Evolutionary conservation across 2,888 invertebrate species (phyloP).

Genomic region (Deroplatys truncata): DNA sequence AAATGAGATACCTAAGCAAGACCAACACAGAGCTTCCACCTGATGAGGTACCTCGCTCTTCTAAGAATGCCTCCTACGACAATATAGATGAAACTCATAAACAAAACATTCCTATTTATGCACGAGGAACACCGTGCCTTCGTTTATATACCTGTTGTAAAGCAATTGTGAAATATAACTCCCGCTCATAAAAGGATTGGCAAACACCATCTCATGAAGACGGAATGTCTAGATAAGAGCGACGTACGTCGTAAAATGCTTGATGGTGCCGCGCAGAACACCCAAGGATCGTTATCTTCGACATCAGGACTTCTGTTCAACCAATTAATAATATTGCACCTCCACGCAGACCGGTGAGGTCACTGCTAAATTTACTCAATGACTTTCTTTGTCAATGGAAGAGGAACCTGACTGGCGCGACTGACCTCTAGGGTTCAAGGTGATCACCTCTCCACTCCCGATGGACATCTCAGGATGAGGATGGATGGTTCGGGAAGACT

Average conservation of each 20-base stretch:
- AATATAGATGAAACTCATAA: neutral
- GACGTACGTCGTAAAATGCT: neutral
- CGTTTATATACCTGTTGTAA: neutral
- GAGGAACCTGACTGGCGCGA: neutral
- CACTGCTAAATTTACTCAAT: slow-evolving; percentile 14
- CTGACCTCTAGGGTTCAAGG: slow-evolving; percentile 13
- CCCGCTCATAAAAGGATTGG: neutral
- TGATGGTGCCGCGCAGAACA: neutral
- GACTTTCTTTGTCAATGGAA: slow-evolving; percentile 14
- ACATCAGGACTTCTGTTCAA: neutral
- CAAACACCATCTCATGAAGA: neutral
- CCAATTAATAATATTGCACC: slow-evolving; percentile 14
- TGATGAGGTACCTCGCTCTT: too few species aligned
- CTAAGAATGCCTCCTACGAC: too few species aligned
- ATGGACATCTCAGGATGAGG: neutral
- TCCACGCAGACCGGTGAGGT: neutral
- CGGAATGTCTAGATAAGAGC: neutral
- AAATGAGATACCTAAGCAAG: too few species aligned
- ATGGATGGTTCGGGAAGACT: neutral
- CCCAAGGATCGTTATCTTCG: neutral
- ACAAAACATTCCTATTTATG: neutral
- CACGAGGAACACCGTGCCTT: neutral
- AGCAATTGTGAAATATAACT: neutral
- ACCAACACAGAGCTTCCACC: too few species aligned
- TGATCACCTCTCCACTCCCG: slow-evolving; percentile 9